A percentile compares a stretch with the other conserved stretches of the same genome.
Evolutionary conservation across 2,797 vertebrate species (phyloP).

Genomic region (Xiphorhynchus erythropygius): DNA sequence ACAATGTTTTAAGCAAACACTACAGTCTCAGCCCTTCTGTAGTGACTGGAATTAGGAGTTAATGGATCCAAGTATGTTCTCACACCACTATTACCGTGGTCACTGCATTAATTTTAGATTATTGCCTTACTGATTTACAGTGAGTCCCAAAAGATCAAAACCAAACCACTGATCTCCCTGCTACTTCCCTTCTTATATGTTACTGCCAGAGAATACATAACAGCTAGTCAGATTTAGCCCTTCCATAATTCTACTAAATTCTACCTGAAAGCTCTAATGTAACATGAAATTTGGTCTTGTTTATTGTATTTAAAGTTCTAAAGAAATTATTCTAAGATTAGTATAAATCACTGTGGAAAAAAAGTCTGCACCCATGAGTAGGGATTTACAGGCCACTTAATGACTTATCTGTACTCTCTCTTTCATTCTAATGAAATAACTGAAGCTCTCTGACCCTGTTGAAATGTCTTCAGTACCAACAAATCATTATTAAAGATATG

Average conservation of each 20-base stretch:
- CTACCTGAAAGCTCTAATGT: background rate
- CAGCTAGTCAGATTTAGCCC: background rate
- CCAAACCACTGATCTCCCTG: background rate
- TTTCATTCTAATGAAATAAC: constrained; percentile 60
- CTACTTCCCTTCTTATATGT: background rate
- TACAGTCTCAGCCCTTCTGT: background rate
- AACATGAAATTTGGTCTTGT: background rate
- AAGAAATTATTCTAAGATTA: constrained; percentile 55
- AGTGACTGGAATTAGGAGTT: background rate
- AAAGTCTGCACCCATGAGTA: background rate
- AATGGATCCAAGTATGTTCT: background rate
- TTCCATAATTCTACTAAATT: background rate
- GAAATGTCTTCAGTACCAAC: constrained; percentile 13
- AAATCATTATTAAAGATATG: constrained; percentile 23
- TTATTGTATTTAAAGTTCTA: constrained; percentile 43
- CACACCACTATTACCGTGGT: background rate
- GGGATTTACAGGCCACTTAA: constrained; percentile 42
- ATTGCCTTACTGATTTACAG: constrained; percentile 26
- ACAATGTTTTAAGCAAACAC: background rate
- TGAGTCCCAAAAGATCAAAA: constrained; percentile 23
- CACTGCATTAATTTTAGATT: constrained; percentile 2
- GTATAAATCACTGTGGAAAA: background rate
- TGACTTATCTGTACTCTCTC: constrained; percentile 32
- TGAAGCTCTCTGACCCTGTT: constrained; percentile 9
- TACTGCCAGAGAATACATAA: background rate